A percentile compares a stretch with the other conserved stretches of the same genome.
phyloP scores from a whole-genome alignment of 2,888 invertebrate species.

The Meganola albula region DNA sequence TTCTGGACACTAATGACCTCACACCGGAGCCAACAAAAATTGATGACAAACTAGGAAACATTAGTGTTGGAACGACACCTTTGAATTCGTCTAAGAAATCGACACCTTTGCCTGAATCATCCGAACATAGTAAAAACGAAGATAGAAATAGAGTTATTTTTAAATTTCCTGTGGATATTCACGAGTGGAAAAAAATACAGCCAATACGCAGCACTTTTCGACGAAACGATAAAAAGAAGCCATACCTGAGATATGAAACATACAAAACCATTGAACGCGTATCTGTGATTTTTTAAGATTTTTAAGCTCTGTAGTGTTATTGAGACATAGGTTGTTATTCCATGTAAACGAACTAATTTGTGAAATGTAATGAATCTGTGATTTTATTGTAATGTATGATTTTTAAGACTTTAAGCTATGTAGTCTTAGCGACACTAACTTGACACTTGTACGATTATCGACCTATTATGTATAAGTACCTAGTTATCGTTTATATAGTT shows the following conservation, averaged over 20 bases:
- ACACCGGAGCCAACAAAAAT: constrained; percentile 11
- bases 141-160: constrained; percentile 10
- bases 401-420: no score
- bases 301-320: no score
- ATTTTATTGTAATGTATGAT: no score
- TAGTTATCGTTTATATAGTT: no score
- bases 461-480: no score
- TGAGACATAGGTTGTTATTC: no score
- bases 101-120: constrained; percentile 10
- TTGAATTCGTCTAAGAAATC: constrained; percentile 11
- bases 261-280: constrained; percentile 13
- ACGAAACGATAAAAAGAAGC: constrained; percentile 14
- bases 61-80: constrained; percentile 12
- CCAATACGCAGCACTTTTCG: constrained; percentile 13
- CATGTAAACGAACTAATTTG: no score
- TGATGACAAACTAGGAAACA: constrained; percentile 12
- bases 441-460: no score
- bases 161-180: constrained; percentile 12
- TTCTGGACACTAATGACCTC: constrained; percentile 11
- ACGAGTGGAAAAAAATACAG: constrained; percentile 14
- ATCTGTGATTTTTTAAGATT: no score
- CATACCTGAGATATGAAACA: constrained; percentile 11
- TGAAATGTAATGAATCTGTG: no score
- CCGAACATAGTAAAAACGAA: constrained; percentile 8
- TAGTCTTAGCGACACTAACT: no score